Conservation (phyloP, 2,888 invertebrate species). For the Penaeus monodon region DNA sequence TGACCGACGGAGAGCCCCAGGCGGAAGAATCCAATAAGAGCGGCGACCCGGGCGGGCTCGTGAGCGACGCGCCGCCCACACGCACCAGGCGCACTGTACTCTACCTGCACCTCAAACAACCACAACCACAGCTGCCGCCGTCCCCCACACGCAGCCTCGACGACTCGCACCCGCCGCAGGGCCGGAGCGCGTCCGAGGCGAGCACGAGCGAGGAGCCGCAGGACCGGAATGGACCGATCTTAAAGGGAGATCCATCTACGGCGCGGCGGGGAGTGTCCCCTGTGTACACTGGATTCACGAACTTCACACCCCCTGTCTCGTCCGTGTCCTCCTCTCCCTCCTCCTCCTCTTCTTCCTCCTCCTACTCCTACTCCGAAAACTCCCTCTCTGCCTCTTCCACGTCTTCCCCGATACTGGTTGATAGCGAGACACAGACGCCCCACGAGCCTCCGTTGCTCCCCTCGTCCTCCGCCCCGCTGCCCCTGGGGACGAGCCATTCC, state of each 20-base stretch:
- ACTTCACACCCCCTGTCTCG: neutral
- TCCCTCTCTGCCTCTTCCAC: neutral
- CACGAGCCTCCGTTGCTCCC: neutral
- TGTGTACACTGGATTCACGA: too few relatives aligned
- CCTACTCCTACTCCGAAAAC: neutral
- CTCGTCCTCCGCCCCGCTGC: neutral
- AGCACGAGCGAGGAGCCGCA: neutral
- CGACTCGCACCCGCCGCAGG: neutral
- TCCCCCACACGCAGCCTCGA: too few relatives aligned
- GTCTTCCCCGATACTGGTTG: constrained; percentile 8
- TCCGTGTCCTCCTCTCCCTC: neutral
- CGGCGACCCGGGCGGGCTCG: constrained; percentile 28
- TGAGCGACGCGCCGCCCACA: constrained; percentile 34
- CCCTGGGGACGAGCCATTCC: neutral
- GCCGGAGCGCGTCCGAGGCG: constrained; percentile 5
- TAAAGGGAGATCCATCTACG: constrained; percentile 15
- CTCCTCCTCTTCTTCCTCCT: too few relatives aligned
- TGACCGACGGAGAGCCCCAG: constrained; percentile 46
- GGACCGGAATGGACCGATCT: constrained; percentile 7
- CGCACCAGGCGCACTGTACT: constrained; percentile 38
- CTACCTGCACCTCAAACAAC: constrained; percentile 30
- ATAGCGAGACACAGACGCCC: constrained; percentile 36
- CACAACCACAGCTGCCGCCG: neutral
- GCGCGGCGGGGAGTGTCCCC: neutral
- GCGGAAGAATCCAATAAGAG: constrained; percentile 54